Conservation (phyloP, 2,113 vertebrate genomes). For the Phyllopteryx taeniolatus region DNA sequence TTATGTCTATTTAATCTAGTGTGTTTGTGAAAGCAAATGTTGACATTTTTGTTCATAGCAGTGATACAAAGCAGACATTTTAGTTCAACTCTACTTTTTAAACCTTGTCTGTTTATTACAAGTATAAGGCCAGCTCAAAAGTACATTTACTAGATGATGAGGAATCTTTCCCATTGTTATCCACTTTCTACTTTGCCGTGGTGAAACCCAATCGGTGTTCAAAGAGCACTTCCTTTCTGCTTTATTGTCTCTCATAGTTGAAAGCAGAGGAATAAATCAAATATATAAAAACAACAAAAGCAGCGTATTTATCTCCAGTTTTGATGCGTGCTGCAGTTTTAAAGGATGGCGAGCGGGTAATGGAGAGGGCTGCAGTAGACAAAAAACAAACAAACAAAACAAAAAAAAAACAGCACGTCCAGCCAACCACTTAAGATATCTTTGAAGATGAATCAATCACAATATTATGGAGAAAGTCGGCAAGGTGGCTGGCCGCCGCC, state of each 20-base stretch:
- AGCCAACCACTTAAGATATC: slow-evolving; percentile 78
- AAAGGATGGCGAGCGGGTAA: slow-evolving; percentile 61
- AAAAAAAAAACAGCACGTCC: slow-evolving; percentile 67
- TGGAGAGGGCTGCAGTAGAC: slow-evolving; percentile 69
- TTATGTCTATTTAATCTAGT: neutral
- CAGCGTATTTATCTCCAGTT: slow-evolving; percentile 58
- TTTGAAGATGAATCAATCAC: slow-evolving; percentile 85
- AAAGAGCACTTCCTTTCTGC: slow-evolving; percentile 11
- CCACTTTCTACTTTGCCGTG: slow-evolving; percentile 40
- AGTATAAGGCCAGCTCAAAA: slow-evolving; percentile 58
- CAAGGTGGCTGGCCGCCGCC: slow-evolving; percentile 75
- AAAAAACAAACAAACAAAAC: slow-evolving; percentile 34
- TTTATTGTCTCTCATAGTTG: slow-evolving; percentile 56
- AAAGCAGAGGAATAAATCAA: slow-evolving; percentile 49
- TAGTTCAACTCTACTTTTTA: slow-evolving; percentile 47
- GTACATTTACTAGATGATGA: slow-evolving; percentile 40
- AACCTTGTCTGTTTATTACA: slow-evolving; percentile 50
- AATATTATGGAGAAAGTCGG: slow-evolving; percentile 86
- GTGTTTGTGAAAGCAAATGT: neutral
- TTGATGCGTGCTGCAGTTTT: slow-evolving; percentile 65
- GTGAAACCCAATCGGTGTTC: slow-evolving; percentile 25
- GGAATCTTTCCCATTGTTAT: slow-evolving; percentile 35
- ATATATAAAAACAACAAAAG: slow-evolving; percentile 39
- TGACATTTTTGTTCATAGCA: neutral
- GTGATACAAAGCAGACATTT: neutral